A percentile compares a stretch with the other conserved stretches of the same genome.
These are phyloP conservation scores for Malachius bipustulatus DNA, from an alignment of 2,888 invertebrate genomes.

Conservation along the genomic window DNA sequence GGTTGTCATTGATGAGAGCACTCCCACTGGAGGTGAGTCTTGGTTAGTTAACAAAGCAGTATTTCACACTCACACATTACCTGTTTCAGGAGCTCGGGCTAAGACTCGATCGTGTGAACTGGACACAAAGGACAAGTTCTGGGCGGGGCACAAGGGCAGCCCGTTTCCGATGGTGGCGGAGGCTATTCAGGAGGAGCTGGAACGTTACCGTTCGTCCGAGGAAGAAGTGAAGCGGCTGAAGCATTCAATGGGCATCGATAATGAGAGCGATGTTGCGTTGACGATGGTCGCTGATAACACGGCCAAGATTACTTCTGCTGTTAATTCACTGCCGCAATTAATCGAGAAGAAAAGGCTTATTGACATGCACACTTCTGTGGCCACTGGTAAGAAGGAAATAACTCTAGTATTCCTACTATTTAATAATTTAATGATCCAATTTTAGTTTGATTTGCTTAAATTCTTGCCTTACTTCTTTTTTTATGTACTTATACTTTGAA, in stretches of 20 bases:
- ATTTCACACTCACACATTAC: too few relatives aligned
- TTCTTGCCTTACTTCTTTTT: too few relatives aligned
- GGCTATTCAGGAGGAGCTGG: constrained; percentile 95
- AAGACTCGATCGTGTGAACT: constrained; percentile 86
- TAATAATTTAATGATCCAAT: too few relatives aligned
- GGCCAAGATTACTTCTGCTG: constrained; percentile 84
- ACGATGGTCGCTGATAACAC: constrained; percentile 88
- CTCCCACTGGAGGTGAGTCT: constrained; percentile 27
- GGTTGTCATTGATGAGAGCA: constrained; percentile 33
- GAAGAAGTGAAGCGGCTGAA: constrained; percentile 95
- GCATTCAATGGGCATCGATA: constrained; percentile 86
- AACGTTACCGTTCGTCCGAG: constrained; percentile 81
- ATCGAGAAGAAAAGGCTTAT: constrained; percentile 95
- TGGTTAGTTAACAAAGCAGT: too few relatives aligned
- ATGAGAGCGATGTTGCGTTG: constrained; percentile 74
- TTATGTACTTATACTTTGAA: too few relatives aligned
- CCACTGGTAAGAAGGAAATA: constrained; percentile 82
- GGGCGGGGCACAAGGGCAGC: constrained; percentile 88
- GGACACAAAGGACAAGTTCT: constrained; percentile 80
- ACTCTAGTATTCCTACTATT: too few relatives aligned
- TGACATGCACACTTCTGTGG: constrained; percentile 98
- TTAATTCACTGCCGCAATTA: constrained; percentile 90
- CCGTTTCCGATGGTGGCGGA: constrained; percentile 93
- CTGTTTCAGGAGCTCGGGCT: constrained; percentile 49
- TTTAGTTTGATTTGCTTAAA: too few relatives aligned